Evolutionary conservation across 2,888 invertebrate genomes (phyloP), one percentile per base, ranked within the genome.

Genomic region (Myathropa florea): DNA sequence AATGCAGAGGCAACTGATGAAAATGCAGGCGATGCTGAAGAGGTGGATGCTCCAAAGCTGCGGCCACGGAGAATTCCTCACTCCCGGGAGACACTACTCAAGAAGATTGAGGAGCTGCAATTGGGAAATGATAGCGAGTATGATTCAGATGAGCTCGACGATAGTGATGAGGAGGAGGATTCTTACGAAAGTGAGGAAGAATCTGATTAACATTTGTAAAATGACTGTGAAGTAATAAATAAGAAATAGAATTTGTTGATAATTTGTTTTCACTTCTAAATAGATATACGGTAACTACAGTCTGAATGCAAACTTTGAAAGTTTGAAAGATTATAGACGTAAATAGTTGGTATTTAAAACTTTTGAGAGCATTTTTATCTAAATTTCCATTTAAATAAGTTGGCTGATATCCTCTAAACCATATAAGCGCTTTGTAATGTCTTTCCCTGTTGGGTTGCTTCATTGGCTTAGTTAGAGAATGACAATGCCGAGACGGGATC

Each of bases 101-200:
- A 90, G 30, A 94, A 94, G 90, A 92, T 94, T 36, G 93, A 94
- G 79, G 90, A 93, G 70, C 89, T 94, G 14, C 93, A 93, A 88
- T 79, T 93, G 7, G 90, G 90, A 14, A 92, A 90, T 26, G 90
- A 91, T 28, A 91, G 91, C 26, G 91, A 90, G 55, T 90, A 90
- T 65, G 90, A 89, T 81, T 91, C 91, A 75, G 90, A 90, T 80
- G 91, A 90, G 76, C 90, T 91, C 68, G 89, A 89, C 53, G 91
- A 90, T 63, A 91, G 90, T 67, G 93, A 33, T 33, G 33, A 88
- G 46, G 85, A 86, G 1, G 89, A 86, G 0, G 90, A 93, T 64
- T 90, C 89, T 77, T 89, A 91, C 30, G 90, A 90, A 79, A 90
- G 91, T 89, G 76, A 64, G 9, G 46, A 18, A 0, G 67, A 59